Evolutionary conservation across 2,113 vertebrate species (phyloP), one percentile per base, ranked within the genome.

Genomic region (Pimephales promelas): DNA sequence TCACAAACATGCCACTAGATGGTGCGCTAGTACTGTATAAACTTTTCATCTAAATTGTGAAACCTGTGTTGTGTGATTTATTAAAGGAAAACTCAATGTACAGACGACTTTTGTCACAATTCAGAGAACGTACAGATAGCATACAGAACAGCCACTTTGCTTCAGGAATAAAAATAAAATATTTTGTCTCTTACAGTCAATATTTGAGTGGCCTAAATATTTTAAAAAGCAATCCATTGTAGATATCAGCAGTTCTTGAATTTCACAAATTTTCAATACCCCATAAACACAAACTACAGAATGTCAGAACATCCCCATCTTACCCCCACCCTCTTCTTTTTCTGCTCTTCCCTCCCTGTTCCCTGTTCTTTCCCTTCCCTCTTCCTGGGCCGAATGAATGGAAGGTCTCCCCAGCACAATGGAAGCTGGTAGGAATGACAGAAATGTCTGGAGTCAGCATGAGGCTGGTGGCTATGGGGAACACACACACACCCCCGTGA

Each of bases 371-470:
- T 88, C 84, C 75, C 83, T 86, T 82, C 80, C 83, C 80, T 18
- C 84, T 83, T 85, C 76, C 76, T 81, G 75, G 54, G 80, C 76
- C 79, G 83, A 74, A 85, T 88, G 83, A 88, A 86, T 85, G 80
- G 84, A 85, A 73, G 81, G 70, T 88, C 83, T 75, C 84, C 76
- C 43, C 61, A 87, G 85, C 81, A 88, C 87, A 88, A 87, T 88
- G 62, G 79, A 85, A 85, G 76, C 83, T 40, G 70, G 75, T 84
- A 83, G 83, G 87, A 88, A 88, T 88, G 87, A 66, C 76, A 85
- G 85, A 85, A 86, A 88, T 85, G 83, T 87, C 83, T 86, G 85
- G 61, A 85, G 87, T 88, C 87, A 88, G 87, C 87, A 88, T 77
- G 87, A 86, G 81, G 73, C 85, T 75, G 68, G 80, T 64, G 86